Conservation (phyloP, 2,797 vertebrate genomes). For the Schizopygopsis pylzovi region DNA sequence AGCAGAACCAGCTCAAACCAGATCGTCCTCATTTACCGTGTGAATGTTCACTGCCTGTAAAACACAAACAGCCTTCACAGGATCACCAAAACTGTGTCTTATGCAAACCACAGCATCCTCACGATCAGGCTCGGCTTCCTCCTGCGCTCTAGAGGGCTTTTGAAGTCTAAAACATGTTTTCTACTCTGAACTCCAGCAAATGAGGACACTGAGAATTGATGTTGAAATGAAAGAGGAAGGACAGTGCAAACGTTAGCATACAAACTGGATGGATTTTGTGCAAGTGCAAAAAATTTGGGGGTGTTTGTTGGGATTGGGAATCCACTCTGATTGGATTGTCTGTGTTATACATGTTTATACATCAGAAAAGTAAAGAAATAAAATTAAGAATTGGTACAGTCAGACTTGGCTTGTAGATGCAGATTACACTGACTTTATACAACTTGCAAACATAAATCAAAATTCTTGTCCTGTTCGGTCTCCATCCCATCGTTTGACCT, state of each 20-base stretch:
- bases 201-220: not conserved
- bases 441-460: not conserved
- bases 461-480: not conserved
- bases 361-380: not conserved
- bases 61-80: slow-evolving; percentile 68
- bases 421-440: not conserved
- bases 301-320: not conserved
- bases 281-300: not conserved
- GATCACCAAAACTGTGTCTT: slow-evolving; percentile 75
- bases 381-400: not conserved
- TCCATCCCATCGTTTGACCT: not conserved
- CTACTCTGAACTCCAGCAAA: slow-evolving; percentile 21
- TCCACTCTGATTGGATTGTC: not conserved
- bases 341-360: slow-evolving; percentile 15
- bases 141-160: slow-evolving; percentile 6
- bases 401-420: not conserved
- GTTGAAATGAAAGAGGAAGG: not conserved
- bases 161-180: not conserved
- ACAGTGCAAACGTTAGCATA: not conserved
- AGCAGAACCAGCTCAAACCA: not conserved
- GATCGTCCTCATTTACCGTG: not conserved
- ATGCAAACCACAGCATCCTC: slow-evolving; percentile 70
- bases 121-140: slow-evolving; percentile 2
- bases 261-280: not conserved
- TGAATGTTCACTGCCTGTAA: slow-evolving; percentile 51